These are phyloP conservation scores for Pollenia amentaria DNA, from an alignment of 2,888 invertebrate genomes.

Conservation along the genomic window DNA sequence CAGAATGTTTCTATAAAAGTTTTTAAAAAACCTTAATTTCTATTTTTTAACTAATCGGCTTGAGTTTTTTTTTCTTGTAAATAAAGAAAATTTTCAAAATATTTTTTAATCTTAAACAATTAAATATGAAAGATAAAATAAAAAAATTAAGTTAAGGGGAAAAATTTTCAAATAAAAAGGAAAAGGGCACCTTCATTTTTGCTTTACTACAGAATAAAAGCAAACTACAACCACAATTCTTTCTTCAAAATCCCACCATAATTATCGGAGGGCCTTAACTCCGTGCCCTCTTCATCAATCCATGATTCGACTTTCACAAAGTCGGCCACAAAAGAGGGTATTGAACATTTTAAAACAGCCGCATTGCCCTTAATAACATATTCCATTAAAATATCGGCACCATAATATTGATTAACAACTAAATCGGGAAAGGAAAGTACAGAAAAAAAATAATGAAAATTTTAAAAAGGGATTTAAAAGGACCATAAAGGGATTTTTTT, in stretches of 20 bases:
- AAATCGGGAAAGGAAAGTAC: slow-evolving; percentile 74
- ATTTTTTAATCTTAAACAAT: neutral
- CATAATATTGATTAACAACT: slow-evolving; percentile 90
- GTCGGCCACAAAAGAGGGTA: slow-evolving; percentile 90
- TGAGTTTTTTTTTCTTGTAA: too few relatives aligned
- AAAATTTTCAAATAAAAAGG: neutral
- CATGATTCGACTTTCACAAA: slow-evolving; percentile 89
- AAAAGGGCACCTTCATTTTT: slow-evolving; percentile 64
- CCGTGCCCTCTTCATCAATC: slow-evolving; percentile 88
- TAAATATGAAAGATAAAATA: neutral
- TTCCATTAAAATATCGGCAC: slow-evolving; percentile 90
- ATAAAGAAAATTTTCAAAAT: too few relatives aligned
- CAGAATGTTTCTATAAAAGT: too few relatives aligned
- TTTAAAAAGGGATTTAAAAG: slow-evolving; percentile 22
- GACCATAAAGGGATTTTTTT: neutral
- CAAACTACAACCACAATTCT: neutral
- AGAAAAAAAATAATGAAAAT: slow-evolving; percentile 25
- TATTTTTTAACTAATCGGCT: too few relatives aligned
- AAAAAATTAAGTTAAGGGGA: slow-evolving; percentile 1
- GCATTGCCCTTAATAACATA: slow-evolving; percentile 91
- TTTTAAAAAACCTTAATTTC: too few relatives aligned
- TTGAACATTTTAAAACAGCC: slow-evolving; percentile 90
- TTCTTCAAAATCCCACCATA: slow-evolving; percentile 84
- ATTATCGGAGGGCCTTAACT: slow-evolving; percentile 85
- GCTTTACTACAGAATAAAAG: slow-evolving; percentile 3